phyloP scores from a whole-genome alignment of 2,888 invertebrate genomes.

The Sphaerophoria rueppellii region DNA sequence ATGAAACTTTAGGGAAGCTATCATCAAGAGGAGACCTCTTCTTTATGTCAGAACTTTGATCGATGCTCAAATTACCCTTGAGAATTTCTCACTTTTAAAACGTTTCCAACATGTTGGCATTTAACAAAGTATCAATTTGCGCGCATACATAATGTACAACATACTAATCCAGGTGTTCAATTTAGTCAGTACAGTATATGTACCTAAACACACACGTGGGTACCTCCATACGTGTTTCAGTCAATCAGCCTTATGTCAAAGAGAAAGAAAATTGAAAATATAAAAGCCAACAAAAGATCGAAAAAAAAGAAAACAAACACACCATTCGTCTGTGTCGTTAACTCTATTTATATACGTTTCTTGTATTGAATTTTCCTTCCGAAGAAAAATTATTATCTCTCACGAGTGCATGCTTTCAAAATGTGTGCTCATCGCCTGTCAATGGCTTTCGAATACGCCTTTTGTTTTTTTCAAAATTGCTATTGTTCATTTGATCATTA shows the following conservation, averaged over 20 bases:
- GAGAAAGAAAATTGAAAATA: slow-evolving; percentile 15
- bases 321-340: slow-evolving; percentile 2
- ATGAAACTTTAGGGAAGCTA: too few species aligned
- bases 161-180: background rate
- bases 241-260: slow-evolving; percentile 6
- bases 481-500: slow-evolving; percentile 4
- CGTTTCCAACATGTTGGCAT: slow-evolving; percentile 24
- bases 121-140: slow-evolving; percentile 8
- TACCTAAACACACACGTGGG: background rate
- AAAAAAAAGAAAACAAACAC: slow-evolving; percentile 19
- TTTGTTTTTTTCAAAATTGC: slow-evolving; percentile 47
- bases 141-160: background rate
- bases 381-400: slow-evolving; percentile 37
- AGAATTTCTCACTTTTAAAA: background rate
- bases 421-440: slow-evolving; percentile 49
- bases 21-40: too few species aligned
- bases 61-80: too few species aligned
- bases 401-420: slow-evolving; percentile 27
- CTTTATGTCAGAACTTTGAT: background rate
- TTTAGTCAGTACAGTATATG: background rate
- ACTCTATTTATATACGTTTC: slow-evolving; percentile 45
- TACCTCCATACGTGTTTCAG: background rate
- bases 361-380: slow-evolving; percentile 45
- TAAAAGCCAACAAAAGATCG: background rate
- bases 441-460: slow-evolving; percentile 49